These are phyloP conservation scores for Subacronicta megacephala DNA, from an alignment of 2,888 invertebrate genomes.

Conservation along the genomic window DNA sequence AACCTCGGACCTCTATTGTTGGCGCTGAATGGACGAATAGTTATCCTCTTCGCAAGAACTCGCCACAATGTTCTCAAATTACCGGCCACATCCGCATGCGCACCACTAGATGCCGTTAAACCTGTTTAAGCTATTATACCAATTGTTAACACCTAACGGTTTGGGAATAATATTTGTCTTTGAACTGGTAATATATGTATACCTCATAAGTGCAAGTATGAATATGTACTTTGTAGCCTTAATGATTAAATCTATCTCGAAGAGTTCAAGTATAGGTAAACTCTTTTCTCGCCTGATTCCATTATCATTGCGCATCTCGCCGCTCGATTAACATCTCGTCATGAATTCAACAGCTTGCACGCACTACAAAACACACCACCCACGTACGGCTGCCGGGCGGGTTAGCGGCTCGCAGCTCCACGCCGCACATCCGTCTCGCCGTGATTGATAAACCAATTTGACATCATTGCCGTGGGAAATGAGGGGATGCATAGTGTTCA, in stretches of 20 bases:
- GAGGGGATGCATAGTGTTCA: constrained; percentile 58
- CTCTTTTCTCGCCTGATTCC: constrained; percentile 47
- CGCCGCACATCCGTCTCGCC: constrained; percentile 79
- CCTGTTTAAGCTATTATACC: constrained; percentile 65
- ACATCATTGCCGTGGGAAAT: constrained; percentile 86
- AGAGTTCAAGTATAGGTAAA: constrained; percentile 34
- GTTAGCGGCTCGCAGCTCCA: constrained; percentile 69
- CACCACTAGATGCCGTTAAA: constrained; percentile 70
- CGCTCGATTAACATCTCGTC: constrained; percentile 69
- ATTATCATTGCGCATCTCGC: constrained; percentile 68
- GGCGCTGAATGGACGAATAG: constrained; percentile 69
- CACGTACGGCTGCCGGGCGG: constrained; percentile 66
- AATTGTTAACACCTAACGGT: constrained; percentile 71
- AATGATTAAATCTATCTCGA: constrained; percentile 9
- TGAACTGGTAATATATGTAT: constrained; percentile 1
- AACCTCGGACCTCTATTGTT: constrained; percentile 78
- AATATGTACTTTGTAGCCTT: background rate
- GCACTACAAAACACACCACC: constrained; percentile 73
- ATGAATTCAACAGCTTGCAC: constrained; percentile 73
- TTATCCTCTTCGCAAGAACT: constrained; percentile 58
- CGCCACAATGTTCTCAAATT: constrained; percentile 67
- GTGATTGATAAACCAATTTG: constrained; percentile 87
- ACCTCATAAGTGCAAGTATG: constrained; percentile 8
- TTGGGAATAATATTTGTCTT: constrained; percentile 46
- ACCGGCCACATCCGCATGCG: constrained; percentile 68